A percentile compares a stretch with the other conserved stretches of the same genome.
Conservation (phyloP, 2,888 invertebrate species). For the Camptogramma bilineatum region DNA sequence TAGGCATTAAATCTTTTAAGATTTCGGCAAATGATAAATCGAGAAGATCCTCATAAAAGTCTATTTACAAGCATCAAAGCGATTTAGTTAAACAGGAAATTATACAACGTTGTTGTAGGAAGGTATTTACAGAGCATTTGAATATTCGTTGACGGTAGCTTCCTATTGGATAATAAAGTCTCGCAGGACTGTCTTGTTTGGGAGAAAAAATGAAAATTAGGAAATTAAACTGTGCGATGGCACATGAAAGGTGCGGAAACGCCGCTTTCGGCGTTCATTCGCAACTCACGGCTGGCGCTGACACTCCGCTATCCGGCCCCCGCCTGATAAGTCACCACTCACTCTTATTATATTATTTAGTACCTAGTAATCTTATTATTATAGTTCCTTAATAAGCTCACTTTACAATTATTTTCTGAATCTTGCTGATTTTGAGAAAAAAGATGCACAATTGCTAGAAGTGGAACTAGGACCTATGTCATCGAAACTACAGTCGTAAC, state of each 20-base stretch:
- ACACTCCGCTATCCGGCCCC: slow-evolving; percentile 36
- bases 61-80: slow-evolving; percentile 74
- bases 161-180: slow-evolving; percentile 82
- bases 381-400: neutral
- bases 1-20: slow-evolving; percentile 29
- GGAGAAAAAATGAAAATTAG: slow-evolving; percentile 78
- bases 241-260: slow-evolving; percentile 75
- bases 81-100: slow-evolving; percentile 80
- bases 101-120: slow-evolving; percentile 71
- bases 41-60: slow-evolving; percentile 62
- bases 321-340: slow-evolving; percentile 14
- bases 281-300: slow-evolving; percentile 51
- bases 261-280: slow-evolving; percentile 47
- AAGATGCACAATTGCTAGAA: neutral
- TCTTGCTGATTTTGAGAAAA: neutral
- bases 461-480: neutral
- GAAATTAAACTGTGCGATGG: slow-evolving; percentile 77
- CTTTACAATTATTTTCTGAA: neutral
- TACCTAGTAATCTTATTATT: too few relatives aligned
- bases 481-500: neutral
- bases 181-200: slow-evolving; percentile 69
- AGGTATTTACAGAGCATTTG: slow-evolving; percentile 61
- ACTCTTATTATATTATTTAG: slow-evolving; percentile 11
- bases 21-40: slow-evolving; percentile 50
- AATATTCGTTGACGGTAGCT: slow-evolving; percentile 70